Evolutionary conservation across 1,140 invertebrate genomes (phyloP).

Genomic region (Mylabris phalerata): DNA sequence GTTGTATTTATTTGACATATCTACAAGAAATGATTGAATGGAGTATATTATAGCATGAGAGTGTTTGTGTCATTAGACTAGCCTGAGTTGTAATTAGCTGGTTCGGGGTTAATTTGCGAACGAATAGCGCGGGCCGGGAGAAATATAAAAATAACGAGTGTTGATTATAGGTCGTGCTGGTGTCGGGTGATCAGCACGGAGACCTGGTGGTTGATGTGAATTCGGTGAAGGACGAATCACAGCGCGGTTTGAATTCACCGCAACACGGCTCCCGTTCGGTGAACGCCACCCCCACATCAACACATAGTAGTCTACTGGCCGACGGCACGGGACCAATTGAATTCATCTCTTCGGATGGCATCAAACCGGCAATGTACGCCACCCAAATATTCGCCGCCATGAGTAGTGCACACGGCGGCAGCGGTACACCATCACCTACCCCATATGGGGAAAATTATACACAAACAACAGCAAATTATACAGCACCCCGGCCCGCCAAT

Average conservation of each 20-base stretch:
- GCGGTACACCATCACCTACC: slow-evolving; percentile 48
- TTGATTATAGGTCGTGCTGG: slow-evolving; percentile 42
- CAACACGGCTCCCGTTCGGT: slow-evolving; percentile 46
- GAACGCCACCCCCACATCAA: slow-evolving; percentile 46
- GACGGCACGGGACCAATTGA: slow-evolving; percentile 43
- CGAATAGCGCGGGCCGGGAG: too few relatives aligned
- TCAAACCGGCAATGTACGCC: slow-evolving; percentile 45
- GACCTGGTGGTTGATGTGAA: slow-evolving; percentile 47
- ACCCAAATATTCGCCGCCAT: slow-evolving; percentile 45
- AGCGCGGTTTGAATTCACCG: slow-evolving; percentile 41
- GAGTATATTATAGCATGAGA: too few relatives aligned
- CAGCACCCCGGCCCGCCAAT: slow-evolving; percentile 38
- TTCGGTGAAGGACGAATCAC: slow-evolving; percentile 46
- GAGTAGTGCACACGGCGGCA: slow-evolving; percentile 37
- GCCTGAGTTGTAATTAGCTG: too few relatives aligned
- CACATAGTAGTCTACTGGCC: slow-evolving; percentile 44
- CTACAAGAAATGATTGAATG: too few relatives aligned
- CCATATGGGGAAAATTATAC: slow-evolving; percentile 52
- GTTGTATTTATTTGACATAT: too few relatives aligned
- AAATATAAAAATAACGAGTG: slow-evolving; percentile 2
- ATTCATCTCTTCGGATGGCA: slow-evolving; percentile 49
- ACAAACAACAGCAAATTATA: slow-evolving; percentile 47
- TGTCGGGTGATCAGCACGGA: slow-evolving; percentile 35
- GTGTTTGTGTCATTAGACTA: too few relatives aligned
- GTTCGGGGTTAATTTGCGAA: too few relatives aligned